A percentile compares a stretch with the other conserved stretches of the same genome.
These are phyloP conservation scores for Pleuronectes platessa DNA, from an alignment of 2,113 vertebrate species.

Conservation along the genomic window DNA sequence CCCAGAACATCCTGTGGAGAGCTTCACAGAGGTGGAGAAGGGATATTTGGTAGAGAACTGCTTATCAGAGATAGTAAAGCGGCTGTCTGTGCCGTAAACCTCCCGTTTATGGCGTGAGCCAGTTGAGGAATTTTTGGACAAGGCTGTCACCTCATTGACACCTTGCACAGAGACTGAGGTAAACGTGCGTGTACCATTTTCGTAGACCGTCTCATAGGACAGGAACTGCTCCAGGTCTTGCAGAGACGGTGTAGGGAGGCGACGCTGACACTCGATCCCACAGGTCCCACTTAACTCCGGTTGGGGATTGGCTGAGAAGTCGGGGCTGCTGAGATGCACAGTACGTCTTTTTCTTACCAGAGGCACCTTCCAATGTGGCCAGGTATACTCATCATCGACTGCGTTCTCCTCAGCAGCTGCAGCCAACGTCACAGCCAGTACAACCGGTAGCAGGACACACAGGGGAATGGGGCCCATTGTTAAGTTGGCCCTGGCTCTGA, in stretches of 20 bases:
- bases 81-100: constrained; percentile 92
- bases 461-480: constrained; percentile 87
- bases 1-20: constrained; percentile 95
- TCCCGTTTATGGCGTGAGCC: constrained; percentile 85
- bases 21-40: constrained; percentile 92
- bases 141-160: constrained; percentile 47
- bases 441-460: constrained; percentile 81
- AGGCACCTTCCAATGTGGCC: constrained; percentile 90
- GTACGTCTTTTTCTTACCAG: constrained; percentile 87
- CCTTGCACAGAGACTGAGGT: constrained; percentile 88
- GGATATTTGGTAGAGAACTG: constrained; percentile 91
- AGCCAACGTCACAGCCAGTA: constrained; percentile 75
- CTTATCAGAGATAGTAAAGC: constrained; percentile 94
- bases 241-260: constrained; percentile 83
- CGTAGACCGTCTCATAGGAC: constrained; percentile 93
- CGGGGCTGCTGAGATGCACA: constrained; percentile 85
- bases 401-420: constrained; percentile 74
- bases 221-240: constrained; percentile 88
- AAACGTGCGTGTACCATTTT: constrained; percentile 91
- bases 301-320: constrained; percentile 85
- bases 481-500: constrained; percentile 80
- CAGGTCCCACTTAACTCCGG: constrained; percentile 83
- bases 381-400: constrained; percentile 85
- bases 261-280: constrained; percentile 92
- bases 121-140: constrained; percentile 50